A percentile compares a stretch with the other conserved stretches of the same genome.
Conservation (phyloP, 2,113 vertebrate species). For the Oryzias celebensis region DNA sequence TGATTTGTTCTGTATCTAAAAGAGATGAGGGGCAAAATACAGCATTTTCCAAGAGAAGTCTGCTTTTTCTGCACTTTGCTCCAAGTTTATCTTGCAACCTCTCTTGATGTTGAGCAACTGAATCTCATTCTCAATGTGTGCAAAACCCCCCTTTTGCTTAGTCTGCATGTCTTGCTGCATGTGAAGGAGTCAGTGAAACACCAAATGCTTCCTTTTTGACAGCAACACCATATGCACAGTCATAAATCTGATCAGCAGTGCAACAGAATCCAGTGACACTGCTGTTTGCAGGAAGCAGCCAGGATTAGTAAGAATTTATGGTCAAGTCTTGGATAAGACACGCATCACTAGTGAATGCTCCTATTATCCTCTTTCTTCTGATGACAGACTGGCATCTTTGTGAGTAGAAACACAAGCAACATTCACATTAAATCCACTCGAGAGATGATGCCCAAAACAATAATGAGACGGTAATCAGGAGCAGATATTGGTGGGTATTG, state of each 20-base stretch:
- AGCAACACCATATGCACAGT: conserved; percentile 63
- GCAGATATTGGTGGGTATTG: conserved; percentile 46
- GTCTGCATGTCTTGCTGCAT: conserved; percentile 33
- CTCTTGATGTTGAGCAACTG: not conserved
- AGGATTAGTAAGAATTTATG: conserved; percentile 63
- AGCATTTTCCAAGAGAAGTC: conserved; percentile 34
- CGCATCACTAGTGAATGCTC: conserved; percentile 33
- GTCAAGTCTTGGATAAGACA: conserved; percentile 16
- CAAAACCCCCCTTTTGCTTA: conserved; percentile 32
- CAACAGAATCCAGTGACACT: conserved; percentile 51
- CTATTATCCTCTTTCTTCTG: conserved; percentile 18
- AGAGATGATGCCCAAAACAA: conserved; percentile 40
- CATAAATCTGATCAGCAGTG: conserved; percentile 67
- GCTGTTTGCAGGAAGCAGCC: conserved; percentile 63
- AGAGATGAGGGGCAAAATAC: conserved; percentile 30
- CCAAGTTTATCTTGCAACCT: conserved; percentile 6
- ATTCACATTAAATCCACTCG: conserved; percentile 24
- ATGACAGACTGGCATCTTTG: conserved; percentile 31
- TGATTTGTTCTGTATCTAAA: conserved; percentile 44
- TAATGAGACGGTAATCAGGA: conserved; percentile 33
- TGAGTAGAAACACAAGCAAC: conserved; percentile 22
- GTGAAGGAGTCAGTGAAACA: conserved; percentile 15
- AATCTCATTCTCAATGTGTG: conserved; percentile 15
- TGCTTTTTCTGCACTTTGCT: conserved; percentile 15
- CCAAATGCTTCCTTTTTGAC: conserved; percentile 55